Base-by-base conservation (phyloP, 2,888 invertebrate genomes). In the Gari tellinella region DNA sequence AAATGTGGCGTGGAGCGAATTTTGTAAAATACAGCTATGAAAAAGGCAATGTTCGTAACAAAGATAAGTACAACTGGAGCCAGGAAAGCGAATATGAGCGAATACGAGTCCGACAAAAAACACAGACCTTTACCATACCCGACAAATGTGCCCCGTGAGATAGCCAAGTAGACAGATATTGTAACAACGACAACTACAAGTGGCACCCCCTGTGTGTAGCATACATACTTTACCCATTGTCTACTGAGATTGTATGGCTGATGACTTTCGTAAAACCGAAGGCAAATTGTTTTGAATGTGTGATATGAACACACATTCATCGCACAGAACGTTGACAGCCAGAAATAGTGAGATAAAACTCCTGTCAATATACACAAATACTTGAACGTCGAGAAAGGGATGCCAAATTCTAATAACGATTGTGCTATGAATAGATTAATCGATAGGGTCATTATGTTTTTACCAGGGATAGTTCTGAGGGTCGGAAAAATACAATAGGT, bases 401-500 rank as follows among this genome's bases (percentile, higher is more conserved):
- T 37, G 10, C 74, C 70, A 38, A 72, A 63, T 38, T 72, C 61
- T n/a, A 83, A 62, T 19, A 70, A 26, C n/a, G 65, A n/a, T 37
- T 80, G 76, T 1, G 83, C 76, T 14, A 68, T 21, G 1, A 82
- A 69, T 2, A 83, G 56, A n/a, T 69, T 58, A 12, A 61, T 19
- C 1, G 72, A 63, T 3, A 83, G 46, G 17, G 57, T 63, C 80
- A 82, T 79, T 15, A 73, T 82, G 37, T 76, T 80, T 62, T 67
- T 77, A 0, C 83, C 83, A 1, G 82, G 83, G 7, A 80, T 48
- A 8, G 78, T 80, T 25, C 79, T 26, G 14, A 83, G 61, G 21
- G 10, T 43, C 10, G 53, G 31, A 19, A 81, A 80, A n/a, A 80
- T 17, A 43, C 65, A 70, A 41, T 79, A 83, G 1, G 79, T 77